phyloP scores from a whole-genome alignment of 2,888 invertebrate genomes.

The Odontothrips loti region DNA sequence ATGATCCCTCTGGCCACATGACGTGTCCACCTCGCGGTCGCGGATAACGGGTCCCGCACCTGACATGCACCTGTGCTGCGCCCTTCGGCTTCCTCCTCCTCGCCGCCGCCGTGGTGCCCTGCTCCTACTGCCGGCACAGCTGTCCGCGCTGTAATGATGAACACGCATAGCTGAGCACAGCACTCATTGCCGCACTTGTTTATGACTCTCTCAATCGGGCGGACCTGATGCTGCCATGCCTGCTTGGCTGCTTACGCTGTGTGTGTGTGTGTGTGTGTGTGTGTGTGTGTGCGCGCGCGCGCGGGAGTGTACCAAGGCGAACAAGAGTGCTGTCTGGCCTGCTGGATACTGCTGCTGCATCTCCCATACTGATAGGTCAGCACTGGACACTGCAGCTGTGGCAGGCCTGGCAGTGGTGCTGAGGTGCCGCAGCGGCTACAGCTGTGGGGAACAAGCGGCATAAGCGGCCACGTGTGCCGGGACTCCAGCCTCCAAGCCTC shows the following conservation, averaged over 20 bases:
- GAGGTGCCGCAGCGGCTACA: neutral
- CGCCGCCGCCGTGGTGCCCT: no score
- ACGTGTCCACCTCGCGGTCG: no score
- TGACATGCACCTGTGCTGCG: no score
- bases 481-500: no score
- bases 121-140: no score
- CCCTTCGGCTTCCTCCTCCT: no score
- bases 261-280: no score
- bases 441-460: neutral
- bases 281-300: neutral
- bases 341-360: neutral
- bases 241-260: no score
- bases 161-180: neutral
- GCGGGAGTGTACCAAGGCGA: neutral
- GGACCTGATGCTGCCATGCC: neutral
- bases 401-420: neutral
- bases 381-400: neutral
- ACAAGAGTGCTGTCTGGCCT: neutral
- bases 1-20: no score
- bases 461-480: no score
- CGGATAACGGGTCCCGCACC: no score
- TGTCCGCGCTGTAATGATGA: neutral
- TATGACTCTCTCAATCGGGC: neutral
- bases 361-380: neutral
- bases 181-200: conserved; percentile 21